Evolutionary conservation across 2,888 invertebrate species (phyloP).

Genomic region (Caenorhabditis zanzibari): DNA sequence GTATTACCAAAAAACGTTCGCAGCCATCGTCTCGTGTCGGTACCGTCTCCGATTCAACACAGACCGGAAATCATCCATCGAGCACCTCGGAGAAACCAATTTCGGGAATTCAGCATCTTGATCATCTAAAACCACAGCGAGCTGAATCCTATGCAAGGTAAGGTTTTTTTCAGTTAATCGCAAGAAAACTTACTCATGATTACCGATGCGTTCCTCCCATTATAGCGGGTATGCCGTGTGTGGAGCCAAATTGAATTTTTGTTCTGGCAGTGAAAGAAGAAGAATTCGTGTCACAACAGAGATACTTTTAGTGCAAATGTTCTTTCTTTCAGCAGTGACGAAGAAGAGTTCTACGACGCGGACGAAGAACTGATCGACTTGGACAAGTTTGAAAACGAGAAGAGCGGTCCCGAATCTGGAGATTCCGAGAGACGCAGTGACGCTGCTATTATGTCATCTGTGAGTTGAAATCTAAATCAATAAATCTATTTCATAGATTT

Average conservation of each 20-base stretch:
- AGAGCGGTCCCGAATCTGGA: constrained; percentile 44
- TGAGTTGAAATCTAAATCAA: constrained; percentile 27
- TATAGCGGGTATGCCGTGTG: constrained; percentile 5
- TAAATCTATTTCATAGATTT: not conserved
- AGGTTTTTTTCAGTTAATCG: not conserved
- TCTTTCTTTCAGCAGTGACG: constrained; percentile 85
- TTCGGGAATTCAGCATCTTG: constrained; percentile 60
- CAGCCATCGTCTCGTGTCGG: constrained; percentile 32
- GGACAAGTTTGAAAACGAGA: constrained; percentile 63
- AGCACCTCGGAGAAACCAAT: constrained; percentile 20
- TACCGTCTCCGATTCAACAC: constrained; percentile 31
- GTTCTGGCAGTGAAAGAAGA: constrained; percentile 27
- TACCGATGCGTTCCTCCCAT: constrained; percentile 14
- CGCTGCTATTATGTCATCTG: constrained; percentile 51
- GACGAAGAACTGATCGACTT: constrained; percentile 76
- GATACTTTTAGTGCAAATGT: constrained; percentile 50
- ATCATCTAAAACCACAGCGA: constrained; percentile 59
- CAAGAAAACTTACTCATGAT: not conserved
- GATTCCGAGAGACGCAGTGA: constrained; percentile 33
- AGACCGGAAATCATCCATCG: constrained; percentile 31
- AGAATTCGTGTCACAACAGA: not conserved
- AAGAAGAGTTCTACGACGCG: constrained; percentile 84
- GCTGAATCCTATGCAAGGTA: constrained; percentile 65
- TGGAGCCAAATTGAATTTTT: constrained; percentile 52
- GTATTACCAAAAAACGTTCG: constrained; percentile 63